These are phyloP conservation scores for Crocidura indochinensis DNA, from an alignment of 2,797 vertebrate genomes.

Conservation along the genomic window DNA sequence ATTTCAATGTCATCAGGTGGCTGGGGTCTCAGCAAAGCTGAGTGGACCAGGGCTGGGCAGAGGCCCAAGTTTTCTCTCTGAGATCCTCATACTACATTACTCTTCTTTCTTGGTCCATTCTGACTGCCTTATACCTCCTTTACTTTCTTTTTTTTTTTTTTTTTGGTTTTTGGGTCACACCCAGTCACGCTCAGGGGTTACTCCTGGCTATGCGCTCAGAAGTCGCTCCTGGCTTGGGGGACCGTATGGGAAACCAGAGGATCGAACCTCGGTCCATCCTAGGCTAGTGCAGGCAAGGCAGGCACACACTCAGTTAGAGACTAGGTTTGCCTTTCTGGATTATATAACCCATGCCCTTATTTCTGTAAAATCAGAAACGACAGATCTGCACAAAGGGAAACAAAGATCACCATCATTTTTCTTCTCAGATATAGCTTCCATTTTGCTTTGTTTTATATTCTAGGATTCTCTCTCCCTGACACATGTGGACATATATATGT, in stretches of 20 bases:
- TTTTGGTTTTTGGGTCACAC: too few species aligned
- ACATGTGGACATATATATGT: too few species aligned
- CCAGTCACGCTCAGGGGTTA: too few species aligned
- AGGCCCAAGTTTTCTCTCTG: neutral
- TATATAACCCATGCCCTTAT: neutral
- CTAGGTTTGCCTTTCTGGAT: neutral
- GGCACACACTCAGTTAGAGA: too few species aligned
- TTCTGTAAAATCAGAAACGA: slow-evolving; percentile 36
- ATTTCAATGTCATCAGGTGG: slow-evolving; percentile 59
- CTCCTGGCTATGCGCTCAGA: too few species aligned
- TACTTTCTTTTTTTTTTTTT: too few species aligned
- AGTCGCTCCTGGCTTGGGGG: too few species aligned
- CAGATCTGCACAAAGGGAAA: neutral
- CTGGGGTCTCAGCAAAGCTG: neutral
- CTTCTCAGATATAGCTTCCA: neutral
- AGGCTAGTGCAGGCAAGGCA: too few species aligned
- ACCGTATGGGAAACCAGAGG: too few species aligned
- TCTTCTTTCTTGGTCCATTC: neutral
- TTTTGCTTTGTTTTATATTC: neutral
- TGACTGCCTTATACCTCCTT: neutral
- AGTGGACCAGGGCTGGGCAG: neutral
- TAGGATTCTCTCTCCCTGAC: neutral
- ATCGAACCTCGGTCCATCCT: too few species aligned
- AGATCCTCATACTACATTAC: neutral
- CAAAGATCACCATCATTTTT: neutral